Conservation (phyloP, 2,113 vertebrate genomes). For the Noctilio leporinus region DNA sequence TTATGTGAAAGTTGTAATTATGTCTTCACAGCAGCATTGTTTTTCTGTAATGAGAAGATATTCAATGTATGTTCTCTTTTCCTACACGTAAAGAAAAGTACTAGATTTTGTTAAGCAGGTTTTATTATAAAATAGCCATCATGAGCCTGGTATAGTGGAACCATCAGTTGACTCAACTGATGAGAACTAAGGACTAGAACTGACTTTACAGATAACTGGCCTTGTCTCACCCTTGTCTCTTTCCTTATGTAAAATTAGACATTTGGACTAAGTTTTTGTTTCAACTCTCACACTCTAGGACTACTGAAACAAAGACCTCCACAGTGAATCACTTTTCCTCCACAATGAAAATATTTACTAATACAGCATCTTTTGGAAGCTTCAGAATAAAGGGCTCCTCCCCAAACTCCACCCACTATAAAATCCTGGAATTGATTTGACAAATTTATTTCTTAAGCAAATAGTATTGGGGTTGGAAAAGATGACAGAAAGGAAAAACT, state of each 20-base stretch:
- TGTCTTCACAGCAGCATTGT: conserved; percentile 43
- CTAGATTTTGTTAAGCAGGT: neutral
- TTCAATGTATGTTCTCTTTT: conserved; percentile 12
- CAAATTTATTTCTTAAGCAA: neutral
- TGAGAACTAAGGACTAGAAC: neutral
- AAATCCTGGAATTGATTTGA: neutral
- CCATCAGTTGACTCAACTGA: neutral
- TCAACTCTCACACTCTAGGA: neutral
- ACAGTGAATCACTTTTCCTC: neutral
- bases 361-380: neutral
- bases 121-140: conserved; percentile 27
- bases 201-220: neutral
- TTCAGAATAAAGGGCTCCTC: neutral
- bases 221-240: neutral
- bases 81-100: conserved; percentile 19
- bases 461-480: neutral
- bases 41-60: conserved; percentile 48
- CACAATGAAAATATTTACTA: conserved; percentile 17
- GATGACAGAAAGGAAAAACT: neutral
- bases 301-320: conserved; percentile 9
- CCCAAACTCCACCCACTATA: neutral
- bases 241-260: neutral
- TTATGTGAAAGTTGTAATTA: conserved; percentile 8
- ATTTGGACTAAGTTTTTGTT: neutral
- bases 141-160: neutral